Evolutionary conservation across 2,113 vertebrate species (phyloP).

Genomic region (Cromileptes altivelis): DNA sequence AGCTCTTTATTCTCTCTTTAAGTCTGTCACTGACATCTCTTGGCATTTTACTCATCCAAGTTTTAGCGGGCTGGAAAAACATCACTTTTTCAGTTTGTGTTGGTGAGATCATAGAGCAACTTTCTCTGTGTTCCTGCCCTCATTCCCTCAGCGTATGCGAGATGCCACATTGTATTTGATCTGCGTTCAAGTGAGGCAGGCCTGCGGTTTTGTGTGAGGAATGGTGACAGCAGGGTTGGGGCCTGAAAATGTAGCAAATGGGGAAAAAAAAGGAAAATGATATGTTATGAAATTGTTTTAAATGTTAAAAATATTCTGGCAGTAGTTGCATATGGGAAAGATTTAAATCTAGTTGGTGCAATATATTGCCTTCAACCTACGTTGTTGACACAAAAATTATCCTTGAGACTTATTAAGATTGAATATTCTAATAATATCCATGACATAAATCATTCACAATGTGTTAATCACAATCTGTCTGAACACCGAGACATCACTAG

Average conservation of each 20-base stretch:
- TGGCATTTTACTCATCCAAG: constrained; percentile 30
- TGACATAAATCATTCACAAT: neutral
- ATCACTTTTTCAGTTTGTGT: constrained; percentile 13
- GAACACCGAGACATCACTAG: neutral
- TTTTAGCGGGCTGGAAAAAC: constrained; percentile 8
- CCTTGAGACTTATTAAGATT: neutral
- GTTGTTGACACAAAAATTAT: neutral
- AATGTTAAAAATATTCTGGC: constrained; percentile 5
- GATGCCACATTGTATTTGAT: constrained; percentile 37
- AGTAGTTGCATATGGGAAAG: neutral
- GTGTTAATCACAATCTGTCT: neutral
- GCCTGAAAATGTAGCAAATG: neutral
- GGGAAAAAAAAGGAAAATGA: neutral
- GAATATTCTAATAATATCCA: neutral
- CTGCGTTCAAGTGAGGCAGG: constrained; percentile 39
- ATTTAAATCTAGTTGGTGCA: neutral
- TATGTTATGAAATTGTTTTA: neutral
- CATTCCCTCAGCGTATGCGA: neutral
- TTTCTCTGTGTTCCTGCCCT: neutral
- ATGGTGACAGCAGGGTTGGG: constrained; percentile 15
- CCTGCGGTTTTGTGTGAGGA: constrained; percentile 1
- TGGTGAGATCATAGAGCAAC: neutral
- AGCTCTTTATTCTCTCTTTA: constrained; percentile 20
- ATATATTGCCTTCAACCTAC: neutral
- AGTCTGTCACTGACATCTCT: constrained; percentile 21